Conservation (phyloP, 2,113 vertebrate species). For the Aramus guarauna region DNA sequence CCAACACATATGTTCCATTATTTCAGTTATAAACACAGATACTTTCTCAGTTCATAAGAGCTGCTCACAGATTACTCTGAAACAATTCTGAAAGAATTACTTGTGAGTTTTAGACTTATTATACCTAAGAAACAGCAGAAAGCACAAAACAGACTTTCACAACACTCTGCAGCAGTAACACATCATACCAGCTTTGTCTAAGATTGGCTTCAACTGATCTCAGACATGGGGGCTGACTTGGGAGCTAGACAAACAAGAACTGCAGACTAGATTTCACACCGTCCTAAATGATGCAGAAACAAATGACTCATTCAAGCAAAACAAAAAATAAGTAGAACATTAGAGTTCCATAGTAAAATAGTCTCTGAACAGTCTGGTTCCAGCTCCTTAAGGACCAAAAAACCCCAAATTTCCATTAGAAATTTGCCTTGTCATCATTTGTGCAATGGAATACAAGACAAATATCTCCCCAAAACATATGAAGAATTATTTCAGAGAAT, state of each 20-base stretch:
- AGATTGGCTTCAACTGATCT: not conserved
- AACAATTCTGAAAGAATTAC: not conserved
- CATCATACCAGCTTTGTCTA: not conserved
- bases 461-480: not conserved
- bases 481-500: not conserved
- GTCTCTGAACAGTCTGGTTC: not conserved
- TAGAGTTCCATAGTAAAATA: not conserved
- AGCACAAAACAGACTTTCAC: not conserved
- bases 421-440: not conserved
- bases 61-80: not conserved
- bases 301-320: conserved; percentile 11
- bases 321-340: not conserved
- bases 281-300: not conserved
- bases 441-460: not conserved
- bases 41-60: not conserved
- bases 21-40: not conserved
- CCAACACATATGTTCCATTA: not conserved
- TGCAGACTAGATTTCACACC: not conserved
- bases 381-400: not conserved
- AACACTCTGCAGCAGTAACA: not conserved
- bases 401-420: not conserved
- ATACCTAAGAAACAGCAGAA: not conserved
- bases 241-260: conserved; percentile 23
- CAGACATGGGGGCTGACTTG: not conserved
- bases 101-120: not conserved